Conservation (phyloP, 2,113 vertebrate genomes). For the Myrmecophaga tridactyla region DNA sequence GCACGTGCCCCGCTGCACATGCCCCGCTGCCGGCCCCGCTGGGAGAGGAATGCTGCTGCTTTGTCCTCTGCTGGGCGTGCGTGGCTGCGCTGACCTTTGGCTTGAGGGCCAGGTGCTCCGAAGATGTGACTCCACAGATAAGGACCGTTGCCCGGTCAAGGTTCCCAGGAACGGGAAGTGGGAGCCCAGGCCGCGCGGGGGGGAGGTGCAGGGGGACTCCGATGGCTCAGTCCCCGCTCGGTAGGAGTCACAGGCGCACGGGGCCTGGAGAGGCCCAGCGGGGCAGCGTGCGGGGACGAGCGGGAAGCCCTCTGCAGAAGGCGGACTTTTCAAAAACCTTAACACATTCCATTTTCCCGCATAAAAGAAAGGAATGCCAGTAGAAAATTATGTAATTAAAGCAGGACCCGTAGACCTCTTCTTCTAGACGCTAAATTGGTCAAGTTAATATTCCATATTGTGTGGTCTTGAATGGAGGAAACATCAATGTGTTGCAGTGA, state of each 20-base stretch:
- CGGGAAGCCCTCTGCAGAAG: neutral
- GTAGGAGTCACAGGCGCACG: neutral
- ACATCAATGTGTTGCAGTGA: too few species aligned
- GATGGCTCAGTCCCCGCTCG: neutral
- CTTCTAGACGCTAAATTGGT: neutral
- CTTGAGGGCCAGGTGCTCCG: neutral
- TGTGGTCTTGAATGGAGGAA: neutral
- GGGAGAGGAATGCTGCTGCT: neutral
- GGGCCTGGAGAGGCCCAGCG: neutral
- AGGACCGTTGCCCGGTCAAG: too few species aligned
- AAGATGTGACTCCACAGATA: too few species aligned
- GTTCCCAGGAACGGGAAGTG: neutral
- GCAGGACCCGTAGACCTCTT: neutral
- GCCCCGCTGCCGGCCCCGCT: too few species aligned
- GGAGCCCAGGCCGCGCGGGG: neutral
- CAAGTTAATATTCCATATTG: neutral
- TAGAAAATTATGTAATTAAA: neutral
- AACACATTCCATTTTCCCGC: accelerated
- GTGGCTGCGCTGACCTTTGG: neutral
- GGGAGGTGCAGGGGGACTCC: accelerated
- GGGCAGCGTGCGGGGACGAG: neutral
- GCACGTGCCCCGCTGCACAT: too few species aligned
- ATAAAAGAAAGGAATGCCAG: neutral
- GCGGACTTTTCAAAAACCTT: neutral
- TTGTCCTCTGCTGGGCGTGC: neutral